Base-by-base conservation (phyloP, 2,797 vertebrate species). In the Vultur gryphus region DNA sequence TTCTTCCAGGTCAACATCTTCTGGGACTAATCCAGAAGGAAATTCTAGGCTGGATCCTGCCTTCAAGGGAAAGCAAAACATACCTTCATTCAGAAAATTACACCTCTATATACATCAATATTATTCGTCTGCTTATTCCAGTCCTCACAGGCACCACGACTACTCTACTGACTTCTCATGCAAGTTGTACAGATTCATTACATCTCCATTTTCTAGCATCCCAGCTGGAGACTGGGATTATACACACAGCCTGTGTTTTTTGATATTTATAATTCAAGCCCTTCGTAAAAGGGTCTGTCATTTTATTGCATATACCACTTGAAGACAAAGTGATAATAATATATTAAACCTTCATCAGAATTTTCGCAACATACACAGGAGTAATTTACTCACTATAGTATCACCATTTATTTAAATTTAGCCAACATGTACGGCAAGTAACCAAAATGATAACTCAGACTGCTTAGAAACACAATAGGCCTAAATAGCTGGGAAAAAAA, bases 11-110 rank as follows among this genome's bases (percentile, higher is more conserved):
- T 85, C 97, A 79, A 83, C 65, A 51, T 95, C 95, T 67, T 97
- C 97, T n/a, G 97, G 55, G 49, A 95, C 70, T 44, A 76, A 79
- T 5, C 65, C 97, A 31, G 92, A 95, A 88, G 93, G 72, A 52
- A 96, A 95, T 75, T 81, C 94, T 25, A 96, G 78, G 95, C 97
- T 97, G 84, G 97, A 93, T 92, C 90, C 96, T 83, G 88, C 90
- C 98, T 99, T 97, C 76, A 97, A 86, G 77, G 15, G 28, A 94
- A 61, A 91, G 23, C 18, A 83, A 71, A 95, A 73, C 13, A 94
- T 6, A n/a, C 4, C 13, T 73, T 72, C 11, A 25, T 78, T 93
- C 59, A 95, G 64, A 81, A 90, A 90, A 61, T 37, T 46, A 44
- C 19, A 67, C 20, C 21, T 86, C 37, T 54, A 49, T 9, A 39